Percentiles rank a stretch among this genome's conserved stretches.
phyloP scores from a whole-genome alignment of 2,888 invertebrate species.

The Catocala nupta region DNA sequence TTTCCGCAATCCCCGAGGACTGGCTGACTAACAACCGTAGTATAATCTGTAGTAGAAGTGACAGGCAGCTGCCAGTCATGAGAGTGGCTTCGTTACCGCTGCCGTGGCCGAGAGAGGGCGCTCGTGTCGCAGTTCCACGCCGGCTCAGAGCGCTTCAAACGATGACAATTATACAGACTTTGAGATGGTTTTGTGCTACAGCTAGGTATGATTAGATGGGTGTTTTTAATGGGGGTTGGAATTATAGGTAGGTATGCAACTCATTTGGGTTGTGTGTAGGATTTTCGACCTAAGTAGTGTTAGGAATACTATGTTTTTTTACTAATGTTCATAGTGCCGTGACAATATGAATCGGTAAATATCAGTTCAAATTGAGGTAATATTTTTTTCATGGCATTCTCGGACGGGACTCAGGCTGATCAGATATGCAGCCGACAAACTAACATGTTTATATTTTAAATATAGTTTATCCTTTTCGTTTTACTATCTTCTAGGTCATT shows the following conservation, averaged over 20 bases:
- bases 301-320: too few species aligned
- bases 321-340: too few species aligned
- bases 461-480: too few species aligned
- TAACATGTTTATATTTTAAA: too few species aligned
- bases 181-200: conserved; percentile 40
- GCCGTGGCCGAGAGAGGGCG: conserved; percentile 50
- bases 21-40: conserved; percentile 48
- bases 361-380: too few species aligned
- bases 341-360: too few species aligned
- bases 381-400: too few species aligned
- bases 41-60: conserved; percentile 55
- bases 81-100: conserved; percentile 77
- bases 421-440: too few species aligned
- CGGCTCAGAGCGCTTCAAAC: conserved; percentile 46
- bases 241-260: background rate
- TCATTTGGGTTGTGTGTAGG: too few species aligned
- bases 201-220: conserved; percentile 14
- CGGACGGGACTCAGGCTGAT: too few species aligned
- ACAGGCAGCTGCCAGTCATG: conserved; percentile 74
- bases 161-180: conserved; percentile 59
- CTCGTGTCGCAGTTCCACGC: conserved; percentile 47
- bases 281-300: too few species aligned
- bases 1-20: conserved; percentile 31
- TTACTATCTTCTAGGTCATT: too few species aligned
- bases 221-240: conserved; percentile 12